Conservation (phyloP, 2,888 invertebrate genomes). For the Athalia rosae region DNA sequence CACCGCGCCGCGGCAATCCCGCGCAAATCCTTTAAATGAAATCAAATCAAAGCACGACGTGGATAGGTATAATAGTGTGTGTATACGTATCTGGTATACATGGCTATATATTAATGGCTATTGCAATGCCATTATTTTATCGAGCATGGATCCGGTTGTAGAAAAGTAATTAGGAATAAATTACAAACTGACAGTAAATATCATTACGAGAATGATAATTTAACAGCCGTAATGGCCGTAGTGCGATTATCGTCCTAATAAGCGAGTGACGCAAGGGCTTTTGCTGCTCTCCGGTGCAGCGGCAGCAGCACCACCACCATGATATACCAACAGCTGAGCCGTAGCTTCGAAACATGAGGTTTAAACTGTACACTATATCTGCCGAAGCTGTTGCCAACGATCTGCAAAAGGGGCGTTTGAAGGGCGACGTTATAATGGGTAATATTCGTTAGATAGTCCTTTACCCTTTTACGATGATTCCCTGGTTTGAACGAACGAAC, state of each 20-base stretch:
- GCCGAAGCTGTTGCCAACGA: not conserved
- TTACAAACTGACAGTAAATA: slow-evolving; percentile 54
- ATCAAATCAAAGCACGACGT: too few relatives aligned
- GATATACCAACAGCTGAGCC: not conserved
- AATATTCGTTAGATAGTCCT: slow-evolving; percentile 54
- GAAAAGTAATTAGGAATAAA: slow-evolving; percentile 69
- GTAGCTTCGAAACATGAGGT: too few relatives aligned
- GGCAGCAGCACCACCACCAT: slow-evolving; percentile 47
- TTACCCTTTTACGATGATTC: slow-evolving; percentile 57
- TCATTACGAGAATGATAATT: slow-evolving; percentile 63
- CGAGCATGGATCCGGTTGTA: slow-evolving; percentile 64
- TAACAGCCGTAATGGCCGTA: slow-evolving; percentile 68
- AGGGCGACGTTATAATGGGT: slow-evolving; percentile 50
- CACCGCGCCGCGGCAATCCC: too few relatives aligned
- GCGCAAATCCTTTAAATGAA: too few relatives aligned
- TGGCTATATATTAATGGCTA: not conserved
- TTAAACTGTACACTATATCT: too few relatives aligned
- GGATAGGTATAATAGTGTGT: too few relatives aligned
- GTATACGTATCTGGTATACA: too few relatives aligned
- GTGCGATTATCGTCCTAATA: slow-evolving; percentile 71
- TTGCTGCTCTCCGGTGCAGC: slow-evolving; percentile 18
- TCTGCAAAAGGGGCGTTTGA: slow-evolving; percentile 55
- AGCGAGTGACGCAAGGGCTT: slow-evolving; percentile 68
- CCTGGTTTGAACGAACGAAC: slow-evolving; percentile 47
- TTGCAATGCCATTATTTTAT: slow-evolving; percentile 51